Base-by-base conservation (phyloP, 1,140 invertebrate genomes). In the Meloidogyne exigua region DNA sequence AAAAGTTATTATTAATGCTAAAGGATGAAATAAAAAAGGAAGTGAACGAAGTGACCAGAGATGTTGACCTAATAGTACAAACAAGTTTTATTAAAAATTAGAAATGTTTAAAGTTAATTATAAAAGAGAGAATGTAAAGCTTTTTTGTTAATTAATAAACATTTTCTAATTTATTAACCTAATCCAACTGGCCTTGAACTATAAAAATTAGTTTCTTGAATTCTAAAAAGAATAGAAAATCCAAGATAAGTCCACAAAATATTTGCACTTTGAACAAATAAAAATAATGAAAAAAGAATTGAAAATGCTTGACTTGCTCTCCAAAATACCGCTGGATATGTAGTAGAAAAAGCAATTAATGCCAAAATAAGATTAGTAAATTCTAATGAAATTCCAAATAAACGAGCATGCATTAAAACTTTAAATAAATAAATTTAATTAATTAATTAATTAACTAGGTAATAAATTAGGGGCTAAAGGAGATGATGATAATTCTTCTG, bases 301-400 rank as follows among this genome's bases (percentile, higher is more conserved):
- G 74, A 78, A 70, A 86, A 87, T 10, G 69, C 21, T 73, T 87
- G 85, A 76, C 69, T 81, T n/a, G 82, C 76, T 71, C 82, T 79
- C 85, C 86, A 87, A 71, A 87, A 87, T 10, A 87, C 84, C n/a
- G 86, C 57, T 18, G 85, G 77, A 57, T 87, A 87, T 5, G 70
- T 68, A 13, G 71, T 57, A 12, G 85, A 78, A 72, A 73, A 87
- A 18, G 84, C 84, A 32, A 84, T 39, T n/a, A 84, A 74, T 18
- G 84, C 85, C 10, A 85, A n/a, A 13, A 86, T 12, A 2, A 86
- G 65, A 65, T 87, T 87, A 13, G 82, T 80, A 62, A 87, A 87
- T 68, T 87, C 85, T 63, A 87, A 72, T 36, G 85, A 84, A 74
- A 87, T 87, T 42, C 85, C 85, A 70, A 87, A 87, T 21, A 87